Evolutionary conservation across 2,113 vertebrate species (phyloP).

Genomic region (Neotoma lepida): DNA sequence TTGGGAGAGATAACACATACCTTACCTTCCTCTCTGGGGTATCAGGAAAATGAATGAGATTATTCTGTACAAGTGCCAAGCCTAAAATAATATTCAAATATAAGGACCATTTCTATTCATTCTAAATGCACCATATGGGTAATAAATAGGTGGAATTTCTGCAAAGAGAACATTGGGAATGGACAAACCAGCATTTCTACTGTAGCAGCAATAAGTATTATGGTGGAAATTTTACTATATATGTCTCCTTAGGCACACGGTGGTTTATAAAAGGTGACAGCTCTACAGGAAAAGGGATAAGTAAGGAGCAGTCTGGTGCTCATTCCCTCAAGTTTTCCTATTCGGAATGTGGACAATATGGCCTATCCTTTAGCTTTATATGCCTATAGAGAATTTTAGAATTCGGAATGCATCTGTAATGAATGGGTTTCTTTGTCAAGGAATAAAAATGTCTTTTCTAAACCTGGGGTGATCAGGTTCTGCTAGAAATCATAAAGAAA

Average conservation of each 20-base stretch:
- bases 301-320: neutral
- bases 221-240: neutral
- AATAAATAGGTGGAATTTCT: slow-evolving; percentile 54
- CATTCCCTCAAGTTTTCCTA: slow-evolving; percentile 31
- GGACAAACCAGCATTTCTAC: slow-evolving; percentile 20
- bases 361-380: slow-evolving; percentile 28
- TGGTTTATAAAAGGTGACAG: slow-evolving; percentile 44
- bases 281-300: neutral
- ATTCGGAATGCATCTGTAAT: slow-evolving; percentile 42
- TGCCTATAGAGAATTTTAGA: slow-evolving; percentile 55
- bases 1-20: neutral
- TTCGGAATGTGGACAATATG: slow-evolving; percentile 26
- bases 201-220: slow-evolving; percentile 34
- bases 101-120: slow-evolving; percentile 28
- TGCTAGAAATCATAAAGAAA: slow-evolving; percentile 48
- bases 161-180: slow-evolving; percentile 36
- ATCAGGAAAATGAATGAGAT: slow-evolving; percentile 26
- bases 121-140: slow-evolving; percentile 21
- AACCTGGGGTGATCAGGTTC: neutral
- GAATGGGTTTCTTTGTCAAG: slow-evolving; percentile 31
- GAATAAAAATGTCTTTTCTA: slow-evolving; percentile 39
- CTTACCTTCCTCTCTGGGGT: neutral
- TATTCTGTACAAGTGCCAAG: slow-evolving; percentile 24
- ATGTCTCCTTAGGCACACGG: slow-evolving; percentile 16
- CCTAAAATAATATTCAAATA: slow-evolving; percentile 47